Evolutionary conservation across 2,797 vertebrate genomes (phyloP).

Genomic region (Premnoplex brunnescens): DNA sequence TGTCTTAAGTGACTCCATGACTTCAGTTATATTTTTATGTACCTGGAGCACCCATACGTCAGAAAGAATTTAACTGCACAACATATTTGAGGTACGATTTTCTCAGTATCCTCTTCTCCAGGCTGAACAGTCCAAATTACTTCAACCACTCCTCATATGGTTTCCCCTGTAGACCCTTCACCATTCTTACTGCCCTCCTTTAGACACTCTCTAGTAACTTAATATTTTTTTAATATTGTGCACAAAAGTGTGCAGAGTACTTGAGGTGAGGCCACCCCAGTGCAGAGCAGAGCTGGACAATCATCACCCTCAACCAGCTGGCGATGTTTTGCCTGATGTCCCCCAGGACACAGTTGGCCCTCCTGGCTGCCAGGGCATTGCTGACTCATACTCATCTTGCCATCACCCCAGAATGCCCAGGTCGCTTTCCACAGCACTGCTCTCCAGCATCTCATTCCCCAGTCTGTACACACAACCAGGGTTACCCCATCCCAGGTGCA

Average conservation of each 20-base stretch:
- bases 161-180: not conserved
- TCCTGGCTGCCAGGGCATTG: not conserved
- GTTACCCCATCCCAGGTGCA: not conserved
- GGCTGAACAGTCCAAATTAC: not conserved
- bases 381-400: not conserved
- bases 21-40: not conserved
- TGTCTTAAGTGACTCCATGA: not conserved
- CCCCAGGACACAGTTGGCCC: rapidly evolving
- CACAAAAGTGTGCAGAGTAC: not conserved
- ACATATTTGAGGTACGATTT: not conserved
- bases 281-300: not conserved
- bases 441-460: rapidly evolving
- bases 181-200: not conserved
- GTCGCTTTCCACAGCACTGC: rapidly evolving
- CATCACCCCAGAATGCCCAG: rapidly evolving
- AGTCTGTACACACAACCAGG: not conserved
- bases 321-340: rapidly evolving
- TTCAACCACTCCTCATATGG: rapidly evolving
- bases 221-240: not conserved
- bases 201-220: not conserved
- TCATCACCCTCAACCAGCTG: not conserved
- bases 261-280: rapidly evolving
- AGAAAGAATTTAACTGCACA: not conserved
- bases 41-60: not conserved
- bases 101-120: not conserved